Percentiles rank a stretch among this genome's conserved stretches.
Evolutionary conservation across 2,888 invertebrate species (phyloP).

Genomic region (Megamerina dolium): DNA sequence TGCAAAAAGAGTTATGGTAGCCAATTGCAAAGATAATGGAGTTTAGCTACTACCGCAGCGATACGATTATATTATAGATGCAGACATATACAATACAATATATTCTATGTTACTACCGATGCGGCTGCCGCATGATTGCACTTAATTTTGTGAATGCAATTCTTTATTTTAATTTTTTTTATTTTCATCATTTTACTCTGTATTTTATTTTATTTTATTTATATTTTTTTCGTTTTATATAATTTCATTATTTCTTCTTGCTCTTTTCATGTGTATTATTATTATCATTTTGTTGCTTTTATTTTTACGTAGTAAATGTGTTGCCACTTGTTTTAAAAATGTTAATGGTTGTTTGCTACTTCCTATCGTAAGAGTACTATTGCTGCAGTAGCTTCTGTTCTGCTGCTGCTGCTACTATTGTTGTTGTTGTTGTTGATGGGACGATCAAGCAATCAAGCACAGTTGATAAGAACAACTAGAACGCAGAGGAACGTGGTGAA

Average conservation of each 20-base stretch:
- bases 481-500: no score
- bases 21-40: conserved; percentile 40
- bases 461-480: no score
- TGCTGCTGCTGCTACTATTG: not conserved
- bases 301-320: no score
- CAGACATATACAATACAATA: no score
- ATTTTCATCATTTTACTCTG: no score
- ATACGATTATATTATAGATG: not conserved
- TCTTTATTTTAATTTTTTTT: not conserved
- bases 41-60: conserved; percentile 38
- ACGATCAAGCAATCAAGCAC: no score
- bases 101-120: not conserved
- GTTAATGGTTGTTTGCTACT: not conserved
- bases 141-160: conserved; percentile 3
- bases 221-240: no score
- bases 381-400: not conserved
- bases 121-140: not conserved
- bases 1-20: conserved; percentile 32
- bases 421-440: not conserved
- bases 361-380: not conserved
- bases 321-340: not conserved
- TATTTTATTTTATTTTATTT: no score
- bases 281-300: no score
- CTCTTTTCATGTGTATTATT: no score
- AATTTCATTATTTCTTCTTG: no score